Base-by-base conservation (phyloP, 1,140 invertebrate species). In the Hyphantria cunea region DNA sequence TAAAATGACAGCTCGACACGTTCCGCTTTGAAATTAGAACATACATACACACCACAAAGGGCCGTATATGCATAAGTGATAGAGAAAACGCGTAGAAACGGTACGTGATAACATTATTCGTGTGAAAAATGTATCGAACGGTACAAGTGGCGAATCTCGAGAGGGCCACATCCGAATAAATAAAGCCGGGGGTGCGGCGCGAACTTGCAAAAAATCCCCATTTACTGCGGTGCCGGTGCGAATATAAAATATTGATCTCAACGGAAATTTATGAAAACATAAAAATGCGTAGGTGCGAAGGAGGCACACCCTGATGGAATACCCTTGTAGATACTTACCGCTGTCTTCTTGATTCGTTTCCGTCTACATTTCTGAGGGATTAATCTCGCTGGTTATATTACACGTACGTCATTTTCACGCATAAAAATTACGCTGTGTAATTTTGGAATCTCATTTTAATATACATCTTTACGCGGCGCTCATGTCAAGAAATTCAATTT, bases 161-260 rank as follows among this genome's bases (percentile, higher is more conserved):
- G 74, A 70, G 72, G 74, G 72, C 59, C 66, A 66, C 72, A 73
- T 55, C 64, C 77, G 69, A 70, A 75, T 79, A 74, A 77, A 81
- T 79, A 75, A 72, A 76, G 53, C 52, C 50, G 55, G 61, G 70
- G 66, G 63, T 55, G 68, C 42, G 55, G 62, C 56, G 70, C 59
- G 60, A 71, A 76, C 67, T 70, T 68, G 70, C 66, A 71, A 72
- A 76, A 80, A 80, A 72, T 69, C 73, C 72, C 68, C 72, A 70
- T 72, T 76, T 63, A 63, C 56, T 56, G 62, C 45, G 59, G 56
- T 55, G 15, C 63, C 72, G 67, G 62, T 65, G 74, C 73, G 73
- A 76, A 79, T 79, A 83, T 83, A 81, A 80, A 83, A 83, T 78
- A 85, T 85, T 83, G 82, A 85, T 85, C 79, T 72, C 70, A 64